Evolutionary conservation across 2,797 vertebrate genomes (phyloP).

Genomic region (Nannoperca australis): DNA sequence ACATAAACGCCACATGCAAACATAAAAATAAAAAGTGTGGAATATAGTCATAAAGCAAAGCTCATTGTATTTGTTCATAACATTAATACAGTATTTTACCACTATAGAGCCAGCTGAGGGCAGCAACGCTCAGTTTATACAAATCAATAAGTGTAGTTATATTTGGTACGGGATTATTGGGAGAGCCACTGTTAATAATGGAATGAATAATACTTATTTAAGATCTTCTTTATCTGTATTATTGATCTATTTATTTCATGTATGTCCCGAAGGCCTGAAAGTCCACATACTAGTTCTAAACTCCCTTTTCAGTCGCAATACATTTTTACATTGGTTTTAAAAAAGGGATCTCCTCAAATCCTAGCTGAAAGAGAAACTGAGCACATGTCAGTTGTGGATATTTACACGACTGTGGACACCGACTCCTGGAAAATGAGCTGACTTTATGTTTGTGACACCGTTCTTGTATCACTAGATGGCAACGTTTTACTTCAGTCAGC

Average conservation of each 20-base stretch:
- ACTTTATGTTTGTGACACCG: conserved; percentile 3
- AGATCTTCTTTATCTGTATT: not conserved
- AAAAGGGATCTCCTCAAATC: not conserved
- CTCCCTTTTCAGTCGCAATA: not conserved
- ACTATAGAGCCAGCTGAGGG: conserved; percentile 43
- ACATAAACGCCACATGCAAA: not conserved
- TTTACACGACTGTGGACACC: not conserved
- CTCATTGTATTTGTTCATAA: fast-evolving
- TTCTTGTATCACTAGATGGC: conserved; percentile 53
- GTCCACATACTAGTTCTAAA: not conserved
- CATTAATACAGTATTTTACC: not conserved
- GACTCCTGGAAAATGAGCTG: too few relatives aligned
- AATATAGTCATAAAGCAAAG: not conserved
- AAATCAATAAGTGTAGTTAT: not conserved
- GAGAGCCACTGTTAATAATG: not conserved
- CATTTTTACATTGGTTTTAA: not conserved
- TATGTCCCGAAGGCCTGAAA: not conserved
- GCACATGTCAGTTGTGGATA: not conserved
- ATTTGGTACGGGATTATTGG: not conserved
- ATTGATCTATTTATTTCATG: not conserved
- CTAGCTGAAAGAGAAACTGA: too few relatives aligned
- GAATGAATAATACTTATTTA: not conserved
- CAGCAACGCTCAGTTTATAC: conserved; percentile 33
- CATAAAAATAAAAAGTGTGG: too few relatives aligned
- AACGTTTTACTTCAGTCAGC: conserved; percentile 23